phyloP scores from a whole-genome alignment of 2,797 vertebrate genomes.

The Myotis myotis region DNA sequence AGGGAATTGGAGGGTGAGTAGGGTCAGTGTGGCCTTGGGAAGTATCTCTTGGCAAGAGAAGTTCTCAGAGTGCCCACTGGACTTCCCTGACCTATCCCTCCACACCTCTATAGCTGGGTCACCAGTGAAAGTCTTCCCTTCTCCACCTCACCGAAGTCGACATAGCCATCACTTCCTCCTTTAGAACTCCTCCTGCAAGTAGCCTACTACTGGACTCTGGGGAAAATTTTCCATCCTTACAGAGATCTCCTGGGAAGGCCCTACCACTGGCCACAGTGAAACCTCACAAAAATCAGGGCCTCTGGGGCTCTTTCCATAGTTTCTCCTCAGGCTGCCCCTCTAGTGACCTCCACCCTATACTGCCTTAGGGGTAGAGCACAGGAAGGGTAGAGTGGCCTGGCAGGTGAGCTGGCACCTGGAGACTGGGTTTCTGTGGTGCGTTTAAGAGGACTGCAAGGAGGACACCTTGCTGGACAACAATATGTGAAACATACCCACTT shows the following conservation, averaged over 20 bases:
- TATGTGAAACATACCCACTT: not conserved
- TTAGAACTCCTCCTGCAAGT: not conserved
- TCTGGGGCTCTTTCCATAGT: not conserved
- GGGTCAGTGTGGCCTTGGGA: not conserved
- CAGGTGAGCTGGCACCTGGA: not conserved
- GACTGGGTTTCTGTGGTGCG: not conserved
- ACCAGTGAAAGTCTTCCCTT: not conserved
- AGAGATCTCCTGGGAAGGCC: not conserved
- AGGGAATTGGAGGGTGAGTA: not conserved
- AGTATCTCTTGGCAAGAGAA: not conserved
- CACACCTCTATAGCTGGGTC: not conserved
- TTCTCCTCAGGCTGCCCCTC: not conserved
- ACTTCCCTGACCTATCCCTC: not conserved
- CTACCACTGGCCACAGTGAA: not conserved
- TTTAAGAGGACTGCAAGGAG: not conserved
- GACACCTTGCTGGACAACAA: fast-evolving
- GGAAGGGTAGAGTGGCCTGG: not conserved
- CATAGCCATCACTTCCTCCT: not conserved
- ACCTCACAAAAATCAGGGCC: not conserved
- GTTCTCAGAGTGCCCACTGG: not conserved
- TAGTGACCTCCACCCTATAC: not conserved
- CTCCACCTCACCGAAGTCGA: not conserved
- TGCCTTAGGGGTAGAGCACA: not conserved
- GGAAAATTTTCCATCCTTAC: not conserved
- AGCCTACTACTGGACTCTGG: not conserved